Base-by-base conservation (phyloP, 2,113 vertebrate genomes). In the Caranx melampygus region DNA sequence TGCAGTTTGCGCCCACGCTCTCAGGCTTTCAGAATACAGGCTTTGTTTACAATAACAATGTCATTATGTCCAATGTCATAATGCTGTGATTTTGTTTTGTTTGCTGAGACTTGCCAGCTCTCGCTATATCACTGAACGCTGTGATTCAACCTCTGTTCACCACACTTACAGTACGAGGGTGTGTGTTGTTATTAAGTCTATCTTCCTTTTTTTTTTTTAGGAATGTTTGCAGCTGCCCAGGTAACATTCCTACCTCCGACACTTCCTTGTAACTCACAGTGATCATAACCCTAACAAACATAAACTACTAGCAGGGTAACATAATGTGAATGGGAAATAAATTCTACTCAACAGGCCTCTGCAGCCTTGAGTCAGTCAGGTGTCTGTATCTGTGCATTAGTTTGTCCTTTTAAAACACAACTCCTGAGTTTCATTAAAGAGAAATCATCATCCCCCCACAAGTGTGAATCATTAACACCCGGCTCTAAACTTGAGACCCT, bases 391-490 rank as follows among this genome's bases (percentile, higher is more conserved):
- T n/a, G 11, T 3, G 2, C 14, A 14, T 10, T 13, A n/a, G 2
- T 67, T 45, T 14, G 1, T n/a, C 59, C 7, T 35, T 55, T 62
- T 16, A 9, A 72, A 67, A 10, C 63, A 34, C 1, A 20, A 21
- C 62, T 55, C 31, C 45, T 70, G 26, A 15, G 3, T 80, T 82
- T 81, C 58, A 81, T 83, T 70, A 71, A 65, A 73, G 45, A 66
- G 40, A 57, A 73, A 49, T 65, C 15, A 18, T 79, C 20, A 26
- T 52, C 68, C 26, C 26, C 26, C 26, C 61, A 55, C 21, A 54
- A 51, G 40, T 44, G 80, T 35, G 64, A 86, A 44, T 78, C 82
- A 60, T 88, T 89, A 80, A 81, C 81, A 61, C 62, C 13, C 33
- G 20, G 26, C 58, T 42, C 75, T 75, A 55, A 77, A 79, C 82